Percentiles rank a stretch among this genome's conserved stretches.
Evolutionary conservation across 2,113 vertebrate genomes (phyloP).

Genomic region (Furnarius figulus): DNA sequence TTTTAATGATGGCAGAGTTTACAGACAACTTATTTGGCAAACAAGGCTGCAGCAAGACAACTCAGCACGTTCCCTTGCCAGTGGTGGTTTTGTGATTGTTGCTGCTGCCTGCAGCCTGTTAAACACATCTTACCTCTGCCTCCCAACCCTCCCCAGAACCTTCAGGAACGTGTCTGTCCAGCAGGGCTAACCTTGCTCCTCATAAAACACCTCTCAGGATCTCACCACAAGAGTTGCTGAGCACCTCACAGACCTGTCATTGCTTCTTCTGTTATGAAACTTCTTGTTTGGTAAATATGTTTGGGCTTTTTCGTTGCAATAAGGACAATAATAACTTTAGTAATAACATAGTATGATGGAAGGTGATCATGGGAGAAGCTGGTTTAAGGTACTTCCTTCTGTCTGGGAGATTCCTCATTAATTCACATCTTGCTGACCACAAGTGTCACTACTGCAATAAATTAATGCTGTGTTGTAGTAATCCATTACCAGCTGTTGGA

Average conservation of each 20-base stretch:
- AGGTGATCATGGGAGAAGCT: background rate
- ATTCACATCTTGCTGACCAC: background rate
- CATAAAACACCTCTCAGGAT: background rate
- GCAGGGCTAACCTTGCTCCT: background rate
- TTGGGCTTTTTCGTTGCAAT: background rate
- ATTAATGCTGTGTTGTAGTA: background rate
- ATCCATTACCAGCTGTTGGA: background rate
- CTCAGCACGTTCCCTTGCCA: background rate
- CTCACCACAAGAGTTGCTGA: background rate
- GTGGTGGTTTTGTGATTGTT: background rate
- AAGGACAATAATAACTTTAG: background rate
- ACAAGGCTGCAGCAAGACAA: background rate
- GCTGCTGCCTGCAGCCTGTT: background rate
- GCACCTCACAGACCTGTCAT: accelerated
- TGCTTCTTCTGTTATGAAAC: background rate
- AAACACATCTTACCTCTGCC: background rate
- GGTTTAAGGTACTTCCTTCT: background rate
- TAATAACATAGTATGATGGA: background rate
- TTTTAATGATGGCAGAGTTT: slow-evolving; percentile 47
- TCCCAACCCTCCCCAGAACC: background rate
- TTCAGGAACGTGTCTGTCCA: background rate
- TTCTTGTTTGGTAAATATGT: background rate
- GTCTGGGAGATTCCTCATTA: background rate
- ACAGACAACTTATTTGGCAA: slow-evolving; percentile 45
- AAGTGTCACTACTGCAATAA: background rate